Evolutionary conservation across 2,888 invertebrate species (phyloP).

Genomic region (Ametastegia equiseti): DNA sequence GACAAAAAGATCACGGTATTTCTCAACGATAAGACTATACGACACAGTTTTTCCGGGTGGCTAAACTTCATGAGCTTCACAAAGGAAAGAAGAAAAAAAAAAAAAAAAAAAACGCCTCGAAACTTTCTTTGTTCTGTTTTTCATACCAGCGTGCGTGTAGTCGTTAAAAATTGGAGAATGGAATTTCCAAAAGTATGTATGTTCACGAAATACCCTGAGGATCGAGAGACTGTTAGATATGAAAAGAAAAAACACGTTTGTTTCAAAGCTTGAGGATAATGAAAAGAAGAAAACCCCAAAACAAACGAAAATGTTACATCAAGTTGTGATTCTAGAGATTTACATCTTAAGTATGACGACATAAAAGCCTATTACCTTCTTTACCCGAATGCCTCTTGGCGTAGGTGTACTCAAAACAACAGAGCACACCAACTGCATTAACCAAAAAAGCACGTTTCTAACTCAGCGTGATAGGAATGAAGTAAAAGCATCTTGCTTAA

Average conservation of each 20-base stretch:
- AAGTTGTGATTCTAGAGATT: background rate
- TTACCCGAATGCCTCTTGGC: background rate
- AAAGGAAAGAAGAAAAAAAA: too few species aligned
- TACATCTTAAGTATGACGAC: background rate
- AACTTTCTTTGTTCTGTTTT: background rate
- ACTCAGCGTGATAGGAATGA: background rate
- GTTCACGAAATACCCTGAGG: too few species aligned
- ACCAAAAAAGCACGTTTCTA: background rate
- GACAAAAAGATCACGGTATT: background rate
- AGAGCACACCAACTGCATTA: background rate
- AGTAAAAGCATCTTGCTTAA: conserved; percentile 12
- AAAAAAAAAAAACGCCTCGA: background rate
- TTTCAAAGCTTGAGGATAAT: background rate
- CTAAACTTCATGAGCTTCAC: background rate
- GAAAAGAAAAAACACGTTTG: background rate
- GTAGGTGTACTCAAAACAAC: background rate
- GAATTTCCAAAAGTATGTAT: too few species aligned
- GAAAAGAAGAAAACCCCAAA: background rate
- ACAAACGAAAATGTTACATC: background rate
- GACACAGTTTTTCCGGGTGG: background rate
- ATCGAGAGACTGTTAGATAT: too few species aligned
- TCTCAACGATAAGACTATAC: background rate
- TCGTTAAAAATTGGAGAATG: background rate
- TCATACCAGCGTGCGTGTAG: background rate
- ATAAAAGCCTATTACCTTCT: conserved; percentile 6